Evolutionary conservation across 2,113 vertebrate genomes (phyloP).

Genomic region (Cynopterus brachyotis): DNA sequence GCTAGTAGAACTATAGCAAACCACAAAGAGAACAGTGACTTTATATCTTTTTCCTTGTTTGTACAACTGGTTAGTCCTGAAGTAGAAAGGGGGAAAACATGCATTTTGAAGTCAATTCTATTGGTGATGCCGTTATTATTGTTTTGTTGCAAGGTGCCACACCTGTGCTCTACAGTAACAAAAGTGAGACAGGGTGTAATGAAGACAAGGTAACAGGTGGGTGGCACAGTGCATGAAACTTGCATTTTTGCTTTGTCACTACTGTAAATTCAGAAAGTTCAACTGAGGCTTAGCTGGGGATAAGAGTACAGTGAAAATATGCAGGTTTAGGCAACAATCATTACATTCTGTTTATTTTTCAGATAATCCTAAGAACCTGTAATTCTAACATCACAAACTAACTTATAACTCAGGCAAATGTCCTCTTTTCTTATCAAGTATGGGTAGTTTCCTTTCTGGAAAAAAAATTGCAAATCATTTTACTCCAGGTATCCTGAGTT

Average conservation of each 20-base stretch:
- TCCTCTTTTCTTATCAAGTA: background rate
- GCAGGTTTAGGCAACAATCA: background rate
- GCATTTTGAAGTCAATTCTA: conserved; percentile 77
- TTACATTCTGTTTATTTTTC: background rate
- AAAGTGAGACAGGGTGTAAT: conserved; percentile 29
- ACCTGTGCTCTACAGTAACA: conserved; percentile 75
- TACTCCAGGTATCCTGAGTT: background rate
- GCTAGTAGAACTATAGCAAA: background rate
- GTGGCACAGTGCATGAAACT: conserved; percentile 71
- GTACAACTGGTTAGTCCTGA: conserved; percentile 75
- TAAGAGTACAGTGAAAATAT: background rate
- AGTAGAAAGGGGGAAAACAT: conserved; percentile 74
- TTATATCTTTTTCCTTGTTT: conserved; percentile 71
- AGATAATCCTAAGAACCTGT: background rate
- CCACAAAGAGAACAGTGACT: conserved; percentile 57
- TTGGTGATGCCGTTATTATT: conserved; percentile 50
- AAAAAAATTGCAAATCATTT: background rate
- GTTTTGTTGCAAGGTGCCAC: conserved; percentile 76
- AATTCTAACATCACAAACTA: conserved; percentile 1
- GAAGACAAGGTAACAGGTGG: background rate
- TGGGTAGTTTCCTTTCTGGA: background rate
- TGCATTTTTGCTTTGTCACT: conserved; percentile 62
- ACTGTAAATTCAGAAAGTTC: conserved; percentile 48
- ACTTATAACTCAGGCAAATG: background rate
- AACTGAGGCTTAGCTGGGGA: background rate